These are phyloP conservation scores for Phalacrocorax brasilianus DNA, from an alignment of 2,113 vertebrate genomes.

Conservation along the genomic window DNA sequence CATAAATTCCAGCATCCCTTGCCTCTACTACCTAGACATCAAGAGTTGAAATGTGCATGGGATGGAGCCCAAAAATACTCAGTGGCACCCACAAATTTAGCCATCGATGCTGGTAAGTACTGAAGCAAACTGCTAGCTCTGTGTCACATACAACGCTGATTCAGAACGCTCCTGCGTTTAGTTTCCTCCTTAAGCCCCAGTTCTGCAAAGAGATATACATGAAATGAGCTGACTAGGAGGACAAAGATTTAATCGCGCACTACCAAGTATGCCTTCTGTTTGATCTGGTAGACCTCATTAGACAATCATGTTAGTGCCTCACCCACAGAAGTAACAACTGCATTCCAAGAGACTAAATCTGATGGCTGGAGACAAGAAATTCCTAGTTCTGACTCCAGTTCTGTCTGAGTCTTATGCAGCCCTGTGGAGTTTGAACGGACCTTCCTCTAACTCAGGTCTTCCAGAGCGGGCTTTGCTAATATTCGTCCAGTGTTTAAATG, in stretches of 20 bases:
- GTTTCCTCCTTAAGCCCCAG: neutral
- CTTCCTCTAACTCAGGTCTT: neutral
- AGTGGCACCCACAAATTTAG: neutral
- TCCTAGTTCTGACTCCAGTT: neutral
- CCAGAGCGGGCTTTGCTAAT: neutral
- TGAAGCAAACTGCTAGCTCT: neutral
- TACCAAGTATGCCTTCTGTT: neutral
- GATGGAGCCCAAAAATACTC: neutral
- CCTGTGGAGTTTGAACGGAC: neutral
- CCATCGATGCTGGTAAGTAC: fast-evolving
- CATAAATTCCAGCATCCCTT: neutral
- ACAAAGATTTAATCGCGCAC: neutral
- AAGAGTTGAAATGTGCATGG: neutral
- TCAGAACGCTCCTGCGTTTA: neutral
- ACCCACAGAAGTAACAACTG: neutral
- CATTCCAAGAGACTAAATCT: neutral
- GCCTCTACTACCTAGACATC: neutral
- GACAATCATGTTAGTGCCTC: neutral
- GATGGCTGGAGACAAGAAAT: neutral
- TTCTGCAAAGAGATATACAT: neutral
- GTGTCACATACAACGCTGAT: neutral
- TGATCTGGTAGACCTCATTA: neutral
- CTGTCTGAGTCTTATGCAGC: neutral
- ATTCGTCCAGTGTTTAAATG: neutral
- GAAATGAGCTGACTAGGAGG: neutral